Conservation (phyloP, 2,113 vertebrate species). For the Prunella fulvescens region DNA sequence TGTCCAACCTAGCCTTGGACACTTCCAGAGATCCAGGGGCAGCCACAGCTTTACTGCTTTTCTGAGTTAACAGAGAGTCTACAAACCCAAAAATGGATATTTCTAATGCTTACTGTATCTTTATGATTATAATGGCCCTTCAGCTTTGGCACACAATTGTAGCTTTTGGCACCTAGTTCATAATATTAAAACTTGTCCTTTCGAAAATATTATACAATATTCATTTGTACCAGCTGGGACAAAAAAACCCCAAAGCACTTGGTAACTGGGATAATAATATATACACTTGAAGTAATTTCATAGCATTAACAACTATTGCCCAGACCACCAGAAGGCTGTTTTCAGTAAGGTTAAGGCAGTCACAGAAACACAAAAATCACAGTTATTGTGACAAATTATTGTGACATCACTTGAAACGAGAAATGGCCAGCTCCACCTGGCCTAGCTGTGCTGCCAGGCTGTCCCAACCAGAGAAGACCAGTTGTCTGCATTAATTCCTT, state of each 20-base stretch:
- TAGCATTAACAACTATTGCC: neutral
- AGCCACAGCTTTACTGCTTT: neutral
- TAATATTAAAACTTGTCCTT: neutral
- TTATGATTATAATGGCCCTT: neutral
- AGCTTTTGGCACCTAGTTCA: neutral
- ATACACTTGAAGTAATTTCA: neutral
- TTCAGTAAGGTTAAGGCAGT: neutral
- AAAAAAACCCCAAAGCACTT: neutral
- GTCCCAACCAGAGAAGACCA: neutral
- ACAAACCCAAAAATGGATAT: neutral
- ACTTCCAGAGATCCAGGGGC: neutral
- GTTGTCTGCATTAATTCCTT: neutral
- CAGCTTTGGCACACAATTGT: neutral
- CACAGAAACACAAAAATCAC: neutral
- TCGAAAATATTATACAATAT: neutral
- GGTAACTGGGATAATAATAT: neutral
- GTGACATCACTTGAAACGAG: fast-evolving
- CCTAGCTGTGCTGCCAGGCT: neutral
- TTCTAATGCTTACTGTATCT: neutral
- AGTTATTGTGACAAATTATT: too few relatives aligned
- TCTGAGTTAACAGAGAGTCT: neutral
- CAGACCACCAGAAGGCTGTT: neutral
- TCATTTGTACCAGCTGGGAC: neutral
- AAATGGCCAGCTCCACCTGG: neutral
- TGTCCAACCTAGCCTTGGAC: neutral